Evolutionary conservation across 2,888 invertebrate species (phyloP).

Genomic region (Drosophila borborema): DNA sequence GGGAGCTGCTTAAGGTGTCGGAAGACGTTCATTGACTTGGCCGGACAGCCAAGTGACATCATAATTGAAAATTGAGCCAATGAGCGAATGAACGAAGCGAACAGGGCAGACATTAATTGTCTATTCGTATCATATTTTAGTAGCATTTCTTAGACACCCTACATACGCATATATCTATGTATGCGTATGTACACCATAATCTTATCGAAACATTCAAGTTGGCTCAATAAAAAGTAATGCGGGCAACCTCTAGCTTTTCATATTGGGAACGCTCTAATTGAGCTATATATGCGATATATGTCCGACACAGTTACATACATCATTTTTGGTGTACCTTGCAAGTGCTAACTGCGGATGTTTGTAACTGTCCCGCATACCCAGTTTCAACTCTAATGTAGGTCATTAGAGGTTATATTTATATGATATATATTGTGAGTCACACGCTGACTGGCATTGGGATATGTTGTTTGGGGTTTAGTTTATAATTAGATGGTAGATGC

Average conservation of each 20-base stretch:
- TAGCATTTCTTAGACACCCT: constrained; percentile 11
- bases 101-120: constrained; percentile 35
- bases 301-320: constrained; percentile 35
- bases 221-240: constrained; percentile 28
- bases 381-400: constrained; percentile 45
- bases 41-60: constrained; percentile 66
- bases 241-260: constrained; percentile 36
- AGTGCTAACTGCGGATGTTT: constrained; percentile 55
- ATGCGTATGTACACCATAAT: constrained; percentile 32
- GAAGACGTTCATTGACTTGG: constrained; percentile 74
- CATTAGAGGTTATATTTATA: constrained; percentile 46
- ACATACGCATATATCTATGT: neutral
- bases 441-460: constrained; percentile 43
- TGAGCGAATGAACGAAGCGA: constrained; percentile 26
- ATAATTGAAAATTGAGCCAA: constrained; percentile 63
- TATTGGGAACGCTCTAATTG: constrained; percentile 65
- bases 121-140: constrained; percentile 25
- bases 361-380: constrained; percentile 29
- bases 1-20: constrained; percentile 65
- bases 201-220: constrained; percentile 42
- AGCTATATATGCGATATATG: constrained; percentile 39
- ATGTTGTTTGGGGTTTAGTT: constrained; percentile 31
- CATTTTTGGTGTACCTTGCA: constrained; percentile 44
- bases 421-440: constrained; percentile 41
- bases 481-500: constrained; percentile 51